Conservation (phyloP, 2,888 invertebrate genomes). For the Lagria hirta region DNA sequence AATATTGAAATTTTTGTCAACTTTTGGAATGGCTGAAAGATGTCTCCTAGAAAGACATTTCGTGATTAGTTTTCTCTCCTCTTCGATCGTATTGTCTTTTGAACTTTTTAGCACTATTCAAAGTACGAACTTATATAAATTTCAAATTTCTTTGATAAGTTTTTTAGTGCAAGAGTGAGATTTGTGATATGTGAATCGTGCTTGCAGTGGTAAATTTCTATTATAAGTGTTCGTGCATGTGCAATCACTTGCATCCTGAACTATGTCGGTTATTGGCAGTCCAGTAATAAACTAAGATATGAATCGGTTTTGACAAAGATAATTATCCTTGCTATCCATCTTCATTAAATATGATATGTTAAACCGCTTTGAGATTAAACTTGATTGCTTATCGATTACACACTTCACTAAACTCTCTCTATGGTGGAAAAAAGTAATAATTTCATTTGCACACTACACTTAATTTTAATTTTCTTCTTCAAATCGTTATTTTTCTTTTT, state of each 20-base stretch:
- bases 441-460: slow-evolving; percentile 25
- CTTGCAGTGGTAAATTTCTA: background rate
- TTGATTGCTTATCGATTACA: slow-evolving; percentile 26
- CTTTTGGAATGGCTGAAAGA: slow-evolving; percentile 31
- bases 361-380: slow-evolving; percentile 24
- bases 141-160: slow-evolving; percentile 25
- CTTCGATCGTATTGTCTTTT: slow-evolving; percentile 21
- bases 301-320: slow-evolving; percentile 24
- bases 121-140: slow-evolving; percentile 23
- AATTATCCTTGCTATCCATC: slow-evolving; percentile 28
- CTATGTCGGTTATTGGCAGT: slow-evolving; percentile 5
- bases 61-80: slow-evolving; percentile 31
- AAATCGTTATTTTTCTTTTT: slow-evolving; percentile 25
- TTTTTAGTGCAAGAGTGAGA: slow-evolving; percentile 18
- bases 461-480: slow-evolving; percentile 25
- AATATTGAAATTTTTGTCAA: slow-evolving; percentile 33
- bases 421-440: too few species aligned
- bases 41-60: slow-evolving; percentile 26
- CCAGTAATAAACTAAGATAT: slow-evolving; percentile 23
- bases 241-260: too few species aligned
- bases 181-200: background rate
- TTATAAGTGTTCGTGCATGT: too few species aligned
- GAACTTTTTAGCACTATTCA: slow-evolving; percentile 11
- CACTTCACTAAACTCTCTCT: too few species aligned
- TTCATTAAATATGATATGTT: slow-evolving; percentile 30